Conservation (phyloP, 2,888 invertebrate genomes). For the Temnothorax unifasciatus region DNA sequence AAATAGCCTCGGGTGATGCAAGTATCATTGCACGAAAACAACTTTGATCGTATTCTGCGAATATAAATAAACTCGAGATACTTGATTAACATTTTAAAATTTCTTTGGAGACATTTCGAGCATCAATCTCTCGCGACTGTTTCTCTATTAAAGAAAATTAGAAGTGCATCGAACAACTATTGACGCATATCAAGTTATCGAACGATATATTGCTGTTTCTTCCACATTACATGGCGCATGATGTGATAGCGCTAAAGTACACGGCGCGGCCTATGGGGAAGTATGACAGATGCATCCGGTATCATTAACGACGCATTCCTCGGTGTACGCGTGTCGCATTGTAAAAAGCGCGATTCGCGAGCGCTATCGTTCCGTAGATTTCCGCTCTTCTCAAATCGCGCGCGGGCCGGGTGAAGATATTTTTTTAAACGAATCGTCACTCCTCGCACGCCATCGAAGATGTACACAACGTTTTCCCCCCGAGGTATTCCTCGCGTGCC, state of each 20-base stretch:
- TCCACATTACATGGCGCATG: background rate
- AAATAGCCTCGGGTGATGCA: background rate
- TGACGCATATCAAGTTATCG: background rate
- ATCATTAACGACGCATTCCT: slow-evolving; percentile 23
- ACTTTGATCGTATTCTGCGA: background rate
- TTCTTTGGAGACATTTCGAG: background rate
- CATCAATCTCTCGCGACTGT: background rate
- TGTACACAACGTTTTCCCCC: slow-evolving; percentile 44
- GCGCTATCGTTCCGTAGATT: slow-evolving; percentile 59
- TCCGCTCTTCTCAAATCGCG: background rate
- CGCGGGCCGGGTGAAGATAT: slow-evolving; percentile 46
- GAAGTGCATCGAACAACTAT: background rate
- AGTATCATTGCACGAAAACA: background rate
- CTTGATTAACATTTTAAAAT: background rate
- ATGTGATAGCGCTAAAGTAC: slow-evolving; percentile 5
- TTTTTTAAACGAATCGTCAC: slow-evolving; percentile 57
- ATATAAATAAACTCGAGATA: background rate
- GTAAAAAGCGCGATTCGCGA: slow-evolving; percentile 8
- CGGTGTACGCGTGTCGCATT: background rate
- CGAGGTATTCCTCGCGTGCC: slow-evolving; percentile 55
- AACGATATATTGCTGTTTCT: slow-evolving; percentile 21
- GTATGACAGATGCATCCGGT: slow-evolving; percentile 46
- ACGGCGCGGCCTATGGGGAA: slow-evolving; percentile 13
- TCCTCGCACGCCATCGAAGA: slow-evolving; percentile 46
- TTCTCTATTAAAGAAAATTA: background rate